phyloP scores from a whole-genome alignment of 2,113 vertebrate genomes.

The Myotis davidii region DNA sequence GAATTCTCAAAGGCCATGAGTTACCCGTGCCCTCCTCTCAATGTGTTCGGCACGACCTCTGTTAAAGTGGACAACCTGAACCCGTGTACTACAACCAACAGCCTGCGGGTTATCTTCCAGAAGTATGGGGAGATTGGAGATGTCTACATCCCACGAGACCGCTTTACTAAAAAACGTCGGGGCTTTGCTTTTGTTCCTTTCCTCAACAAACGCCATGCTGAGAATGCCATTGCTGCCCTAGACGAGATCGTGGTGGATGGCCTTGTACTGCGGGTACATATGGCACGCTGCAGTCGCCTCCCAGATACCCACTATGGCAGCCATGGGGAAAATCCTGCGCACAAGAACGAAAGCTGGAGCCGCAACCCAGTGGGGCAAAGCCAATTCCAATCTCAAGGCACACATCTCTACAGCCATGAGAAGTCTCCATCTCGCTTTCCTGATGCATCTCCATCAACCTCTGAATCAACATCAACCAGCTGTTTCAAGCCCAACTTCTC shows the following conservation, averaged over 20 bases:
- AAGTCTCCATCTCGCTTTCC: conserved; percentile 71
- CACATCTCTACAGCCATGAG: conserved; percentile 82
- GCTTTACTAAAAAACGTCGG: conserved; percentile 88
- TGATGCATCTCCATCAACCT: conserved; percentile 86
- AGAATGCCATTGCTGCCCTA: conserved; percentile 90
- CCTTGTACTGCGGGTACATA: conserved; percentile 88
- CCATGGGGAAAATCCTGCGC: conserved; percentile 76
- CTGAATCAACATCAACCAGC: conserved; percentile 88
- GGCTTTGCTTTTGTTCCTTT: conserved; percentile 92
- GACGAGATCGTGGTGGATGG: conserved; percentile 89
- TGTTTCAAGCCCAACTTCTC: conserved; percentile 86
- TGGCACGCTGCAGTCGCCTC: conserved; percentile 87
- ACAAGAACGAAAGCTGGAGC: conserved; percentile 84
- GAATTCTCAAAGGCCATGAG: conserved; percentile 82
- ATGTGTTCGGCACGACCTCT: conserved; percentile 91
- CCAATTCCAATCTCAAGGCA: conserved; percentile 87
- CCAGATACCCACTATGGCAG: conserved; percentile 84
- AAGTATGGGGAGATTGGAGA: conserved; percentile 90
- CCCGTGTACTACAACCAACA: conserved; percentile 88
- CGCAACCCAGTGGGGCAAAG: conserved; percentile 82
- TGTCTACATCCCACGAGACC: conserved; percentile 90
- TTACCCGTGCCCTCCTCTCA: conserved; percentile 89
- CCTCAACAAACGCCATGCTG: conserved; percentile 88
- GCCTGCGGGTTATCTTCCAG: conserved; percentile 89
- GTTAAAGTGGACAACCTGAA: conserved; percentile 93